phyloP scores from a whole-genome alignment of 2,888 invertebrate species.

The Caenorhabditis wallacei region DNA sequence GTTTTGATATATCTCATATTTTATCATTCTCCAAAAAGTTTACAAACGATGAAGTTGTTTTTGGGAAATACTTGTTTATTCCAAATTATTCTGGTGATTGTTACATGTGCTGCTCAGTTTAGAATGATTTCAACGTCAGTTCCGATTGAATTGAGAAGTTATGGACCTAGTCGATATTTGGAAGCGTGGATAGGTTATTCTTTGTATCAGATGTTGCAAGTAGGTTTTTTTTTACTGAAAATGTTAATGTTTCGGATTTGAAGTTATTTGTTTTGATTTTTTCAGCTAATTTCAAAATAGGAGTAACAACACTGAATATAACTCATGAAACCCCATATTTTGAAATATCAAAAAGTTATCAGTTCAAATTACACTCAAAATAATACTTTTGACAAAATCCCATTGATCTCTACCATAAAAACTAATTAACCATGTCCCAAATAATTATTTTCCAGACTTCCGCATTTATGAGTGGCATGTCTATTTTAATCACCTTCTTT shows the following conservation, averaged over 20 bases:
- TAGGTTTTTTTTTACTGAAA: neutral
- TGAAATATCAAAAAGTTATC: too few species aligned
- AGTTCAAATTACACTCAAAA: too few species aligned
- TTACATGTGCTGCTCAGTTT: slow-evolving; percentile 29
- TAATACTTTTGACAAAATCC: too few species aligned
- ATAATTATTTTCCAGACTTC: slow-evolving; percentile 43
- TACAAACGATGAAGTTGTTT: slow-evolving; percentile 23
- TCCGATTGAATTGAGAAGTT: slow-evolving; percentile 38
- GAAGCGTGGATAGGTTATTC: slow-evolving; percentile 39
- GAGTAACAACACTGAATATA: too few species aligned
- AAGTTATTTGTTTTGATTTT: neutral
- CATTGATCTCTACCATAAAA: too few species aligned
- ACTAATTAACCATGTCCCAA: too few species aligned
- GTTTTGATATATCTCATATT: slow-evolving; percentile 28
- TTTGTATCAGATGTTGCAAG: slow-evolving; percentile 33
- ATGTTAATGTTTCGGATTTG: too few species aligned
- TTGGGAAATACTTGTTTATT: slow-evolving; percentile 29
- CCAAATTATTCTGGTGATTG: slow-evolving; percentile 19
- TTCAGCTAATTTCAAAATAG: too few species aligned
- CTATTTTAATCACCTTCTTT: slow-evolving; percentile 39
- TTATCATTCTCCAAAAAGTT: slow-evolving; percentile 27
- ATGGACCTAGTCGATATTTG: slow-evolving; percentile 24
- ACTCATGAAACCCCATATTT: too few species aligned
- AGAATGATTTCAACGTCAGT: slow-evolving; percentile 40
- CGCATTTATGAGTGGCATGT: slow-evolving; percentile 51